These are phyloP conservation scores for Andrena haemorrhoa DNA, from an alignment of 2,888 invertebrate species.

Conservation along the genomic window DNA sequence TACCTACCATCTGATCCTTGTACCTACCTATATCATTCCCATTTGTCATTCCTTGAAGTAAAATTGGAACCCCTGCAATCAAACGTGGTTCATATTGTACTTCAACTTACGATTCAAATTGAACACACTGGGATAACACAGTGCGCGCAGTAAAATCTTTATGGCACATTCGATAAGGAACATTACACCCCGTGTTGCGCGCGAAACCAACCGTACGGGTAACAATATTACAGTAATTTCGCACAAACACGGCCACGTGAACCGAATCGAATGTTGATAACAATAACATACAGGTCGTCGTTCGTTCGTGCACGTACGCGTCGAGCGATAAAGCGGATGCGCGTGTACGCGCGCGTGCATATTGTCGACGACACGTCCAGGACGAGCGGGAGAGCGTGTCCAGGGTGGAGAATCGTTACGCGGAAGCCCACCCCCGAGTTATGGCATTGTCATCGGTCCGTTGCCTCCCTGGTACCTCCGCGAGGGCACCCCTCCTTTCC, in stretches of 20 bases:
- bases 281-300: slow-evolving; percentile 27
- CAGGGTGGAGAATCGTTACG: slow-evolving; percentile 65
- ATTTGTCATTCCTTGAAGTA: background rate
- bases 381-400: slow-evolving; percentile 47
- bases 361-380: slow-evolving; percentile 46
- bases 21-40: too few relatives aligned
- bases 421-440: slow-evolving; percentile 67
- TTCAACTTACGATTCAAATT: background rate
- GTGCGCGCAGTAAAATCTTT: background rate
- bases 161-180: background rate
- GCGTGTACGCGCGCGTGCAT: slow-evolving; percentile 5
- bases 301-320: slow-evolving; percentile 13
- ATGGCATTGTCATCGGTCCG: slow-evolving; percentile 75
- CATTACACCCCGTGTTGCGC: background rate
- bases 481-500: slow-evolving; percentile 64
- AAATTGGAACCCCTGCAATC: background rate
- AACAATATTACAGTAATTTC: slow-evolving; percentile 10
- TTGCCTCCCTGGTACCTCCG: slow-evolving; percentile 45
- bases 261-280: slow-evolving; percentile 24
- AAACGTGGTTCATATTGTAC: background rate
- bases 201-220: background rate
- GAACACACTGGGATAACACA: background rate
- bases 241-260: slow-evolving; percentile 10
- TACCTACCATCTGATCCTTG: too few relatives aligned
- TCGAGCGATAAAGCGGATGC: slow-evolving; percentile 18